Evolutionary conservation across 2,113 vertebrate species (phyloP), one percentile per base, ranked within the genome.

Genomic region (Arenaria interpres): DNA sequence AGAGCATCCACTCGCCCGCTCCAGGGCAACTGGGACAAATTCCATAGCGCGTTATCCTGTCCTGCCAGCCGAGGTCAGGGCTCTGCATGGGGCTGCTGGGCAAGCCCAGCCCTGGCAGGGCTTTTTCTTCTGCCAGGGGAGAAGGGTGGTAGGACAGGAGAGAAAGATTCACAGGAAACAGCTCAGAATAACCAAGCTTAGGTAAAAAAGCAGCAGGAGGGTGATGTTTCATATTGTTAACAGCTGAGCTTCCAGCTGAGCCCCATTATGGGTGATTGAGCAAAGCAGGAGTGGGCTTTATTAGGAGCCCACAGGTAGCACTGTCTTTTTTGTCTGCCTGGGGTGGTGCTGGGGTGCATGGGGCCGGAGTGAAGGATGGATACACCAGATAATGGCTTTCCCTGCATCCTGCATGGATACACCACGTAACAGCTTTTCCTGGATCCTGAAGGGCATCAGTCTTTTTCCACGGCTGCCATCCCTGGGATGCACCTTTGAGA

Each of bases 281-380:
- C 12, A 41, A 25, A 35, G 66, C 18, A 27, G 39, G 39, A 14
- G 45, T 4, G 56, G 33, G 43, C 37, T 93, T 89, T 68, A 72
- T 89, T n/a, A 67, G 68, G 63, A 87, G 23, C 30, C 33, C 24
- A 4, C 6, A 9, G 21, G 30, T 0, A 14, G 1, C 0, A 0
- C 3, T 0, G 0, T 2, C 2, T 0, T 1, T 0, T 21, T 2
- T 39, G 0, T 3, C 21, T 21, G 11, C 6, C 3, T 33, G 13
- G 7, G 24, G 37, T 8, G 33, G 10, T 21, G 24, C 23, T 73
- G 64, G 30, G 13, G 7, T 5, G 12, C 17, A 5, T 3, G 30
- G 73, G 17, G 87, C 14, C 79, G 56, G 12, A 30, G 43, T 82
- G 32, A 62, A 27, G n/a, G 5, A 48, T 2, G 3, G 27, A 16